phyloP scores from a whole-genome alignment of 2,888 invertebrate genomes.

The Acanthosepion pharaonis region DNA sequence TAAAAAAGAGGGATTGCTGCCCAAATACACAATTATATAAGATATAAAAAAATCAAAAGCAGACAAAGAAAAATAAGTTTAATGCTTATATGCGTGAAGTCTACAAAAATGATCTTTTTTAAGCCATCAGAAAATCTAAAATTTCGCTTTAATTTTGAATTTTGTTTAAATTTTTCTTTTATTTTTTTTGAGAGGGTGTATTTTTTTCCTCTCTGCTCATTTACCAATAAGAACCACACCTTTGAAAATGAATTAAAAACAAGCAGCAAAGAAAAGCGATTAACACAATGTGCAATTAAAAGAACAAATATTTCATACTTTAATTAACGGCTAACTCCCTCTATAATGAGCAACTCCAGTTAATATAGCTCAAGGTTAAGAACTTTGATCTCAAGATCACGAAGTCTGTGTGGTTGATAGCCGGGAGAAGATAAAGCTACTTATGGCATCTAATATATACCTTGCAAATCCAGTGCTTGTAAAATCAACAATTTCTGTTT shows the following conservation, averaged over 20 bases:
- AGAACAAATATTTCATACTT: neutral
- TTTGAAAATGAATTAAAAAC: neutral
- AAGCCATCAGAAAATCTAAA: too few relatives aligned
- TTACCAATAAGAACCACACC: neutral
- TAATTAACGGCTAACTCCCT: slow-evolving; percentile 15
- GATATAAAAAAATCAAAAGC: too few relatives aligned
- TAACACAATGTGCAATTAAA: neutral
- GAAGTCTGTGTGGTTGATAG: neutral
- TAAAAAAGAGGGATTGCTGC: too few relatives aligned
- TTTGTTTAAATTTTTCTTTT: neutral
- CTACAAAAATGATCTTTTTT: too few relatives aligned
- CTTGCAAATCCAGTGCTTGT: too few relatives aligned
- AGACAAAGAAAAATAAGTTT: too few relatives aligned
- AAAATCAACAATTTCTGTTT: too few relatives aligned
- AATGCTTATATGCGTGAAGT: too few relatives aligned
- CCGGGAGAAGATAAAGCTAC: neutral
- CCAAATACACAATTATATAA: too few relatives aligned
- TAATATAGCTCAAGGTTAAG: neutral
- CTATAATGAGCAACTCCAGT: neutral
- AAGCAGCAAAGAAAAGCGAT: neutral
- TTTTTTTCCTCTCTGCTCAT: neutral
- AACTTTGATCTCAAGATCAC: neutral
- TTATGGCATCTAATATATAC: too few relatives aligned
- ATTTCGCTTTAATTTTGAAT: too few relatives aligned
- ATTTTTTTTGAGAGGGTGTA: neutral